Evolutionary conservation across 2,113 vertebrate species (phyloP).

Genomic region (Arvicanthis niloticus): DNA sequence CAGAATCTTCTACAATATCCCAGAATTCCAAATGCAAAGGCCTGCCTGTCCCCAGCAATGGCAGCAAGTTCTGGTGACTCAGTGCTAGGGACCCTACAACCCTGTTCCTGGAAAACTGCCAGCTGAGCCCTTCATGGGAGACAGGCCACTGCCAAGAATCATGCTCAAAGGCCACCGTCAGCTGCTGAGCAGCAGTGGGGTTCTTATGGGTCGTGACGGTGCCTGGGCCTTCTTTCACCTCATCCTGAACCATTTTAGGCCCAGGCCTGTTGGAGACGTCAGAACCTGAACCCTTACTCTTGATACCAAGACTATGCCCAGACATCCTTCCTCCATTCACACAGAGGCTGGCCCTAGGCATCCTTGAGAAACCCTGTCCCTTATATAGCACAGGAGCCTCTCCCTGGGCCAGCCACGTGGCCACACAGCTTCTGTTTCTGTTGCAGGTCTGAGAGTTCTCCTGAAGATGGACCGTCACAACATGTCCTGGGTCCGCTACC

Average conservation of each 20-base stretch:
- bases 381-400: no score
- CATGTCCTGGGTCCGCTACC: slow-evolving; percentile 83
- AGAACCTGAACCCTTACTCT: background rate
- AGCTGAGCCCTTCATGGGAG: background rate
- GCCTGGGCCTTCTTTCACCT: no score
- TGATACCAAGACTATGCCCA: no score
- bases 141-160: background rate
- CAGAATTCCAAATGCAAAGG: background rate
- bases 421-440: background rate
- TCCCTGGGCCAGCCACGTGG: background rate
- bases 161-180: background rate
- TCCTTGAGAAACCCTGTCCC: background rate
- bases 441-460: background rate
- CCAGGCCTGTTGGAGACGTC: background rate
- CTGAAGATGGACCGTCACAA: slow-evolving; percentile 77
- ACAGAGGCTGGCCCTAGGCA: background rate
- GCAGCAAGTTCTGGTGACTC: background rate
- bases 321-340: background rate
- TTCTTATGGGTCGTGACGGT: background rate
- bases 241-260: background rate
- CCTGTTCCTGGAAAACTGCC: background rate
- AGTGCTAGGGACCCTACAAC: background rate
- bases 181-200: no score
- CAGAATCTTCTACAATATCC: background rate
- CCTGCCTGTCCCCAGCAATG: no score